Evolutionary conservation across 30 jellyfish, hydroid and myxozoan genomes (phyloP), one percentile per base, ranked within the genome.

Genomic region (Clytia hemisphaerica): DNA sequence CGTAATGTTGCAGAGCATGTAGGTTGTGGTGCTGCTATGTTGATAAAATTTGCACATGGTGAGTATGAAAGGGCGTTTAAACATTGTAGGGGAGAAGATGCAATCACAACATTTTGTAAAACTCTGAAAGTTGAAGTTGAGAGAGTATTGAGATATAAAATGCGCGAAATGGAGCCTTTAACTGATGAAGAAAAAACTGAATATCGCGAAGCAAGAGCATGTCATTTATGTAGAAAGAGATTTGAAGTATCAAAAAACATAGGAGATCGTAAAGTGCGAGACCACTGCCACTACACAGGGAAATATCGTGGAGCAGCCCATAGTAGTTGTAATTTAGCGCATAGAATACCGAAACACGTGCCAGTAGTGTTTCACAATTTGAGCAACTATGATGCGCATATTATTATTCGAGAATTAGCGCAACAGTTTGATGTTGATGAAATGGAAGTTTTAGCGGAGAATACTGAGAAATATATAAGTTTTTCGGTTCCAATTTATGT

Each of bases 241-340:
- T n/a, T n/a, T n/a, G n/a, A n/a, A n/a, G n/a, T n/a, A n/a, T n/a
- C n/a, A n/a, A n/a, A n/a, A n/a, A n/a, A n/a, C n/a, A n/a, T n/a
- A n/a, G n/a, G n/a, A n/a, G n/a, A n/a, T n/a, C n/a, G 62, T 9
- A 31, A 29, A 59, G 10, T 31, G 16, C 16, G 77, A 22, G 83
- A 78, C 78, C 85, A 78, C 38, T 67, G 61, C 37, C 93, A 78
- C 22, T 34, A 53, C 35, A 66, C 77, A 1, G 93, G 91, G 14
- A 64, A 65, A 51, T 77, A 62, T 72, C 24, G 75, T 35, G 83
- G 91, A 25, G 38, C 91, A 2, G 91, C 91, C 10, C 82, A 77
- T 45, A 32, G 32, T 37, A 57, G 66, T 21, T 77, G 91, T 37
- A 77, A 77, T 46, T 60, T 77, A 37, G 54, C 64, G 42, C 72